Base-by-base conservation (phyloP, 2,797 vertebrate species). In the Melanogrammus aeglefinus region DNA sequence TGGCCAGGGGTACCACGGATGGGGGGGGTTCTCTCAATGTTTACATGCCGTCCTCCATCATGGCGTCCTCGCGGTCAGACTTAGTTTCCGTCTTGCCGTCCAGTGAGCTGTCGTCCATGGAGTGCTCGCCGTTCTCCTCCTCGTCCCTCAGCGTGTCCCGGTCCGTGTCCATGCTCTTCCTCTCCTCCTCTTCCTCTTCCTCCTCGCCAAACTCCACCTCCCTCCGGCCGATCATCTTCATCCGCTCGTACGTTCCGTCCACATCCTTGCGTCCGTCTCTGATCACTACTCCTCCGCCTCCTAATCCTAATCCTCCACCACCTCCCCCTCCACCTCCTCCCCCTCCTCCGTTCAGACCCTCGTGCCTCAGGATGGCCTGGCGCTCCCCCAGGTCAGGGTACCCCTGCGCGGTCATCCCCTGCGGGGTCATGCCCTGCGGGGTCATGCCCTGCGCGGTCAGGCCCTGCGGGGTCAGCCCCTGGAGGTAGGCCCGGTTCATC, bases 41-140 rank as follows among this genome's bases (percentile, higher is more conserved):
- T 97, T 97, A 98, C 96, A 99, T 97, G 95, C 95, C 96, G 36
- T 98, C 96, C 95, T 98, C 97, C 95, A 95, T 96, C 88, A 57
- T 70, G 8, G 94, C 93, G 94, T 99, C 97, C 96, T 99, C 98
- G n/a, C 96, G 97, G 94, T 99, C 97, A 92, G 97, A 99, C 97
- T 99, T 99, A 96, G 96, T 97, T 97, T 98, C 97, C 94, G 96
- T 97, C 94, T 99, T 99, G 90, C 97, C 97, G 89, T 99, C 98
- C 94, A 99, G 94, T 39, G 98, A 99, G 93, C 97, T 99, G 90
- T 99, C 98, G 93, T 99, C 98, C 97, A 99, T 97, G 87, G 97
- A 99, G 93, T 98, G 98, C 89, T 99, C 97, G 21, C 95, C 97
- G 80, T 96, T 96, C 90, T 99, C 97, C 92, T 98, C 97, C 91